Percentiles rank a stretch among this genome's conserved stretches.
phyloP scores from a whole-genome alignment of 1,140 invertebrate genomes.

The Cydia fagiglandana region DNA sequence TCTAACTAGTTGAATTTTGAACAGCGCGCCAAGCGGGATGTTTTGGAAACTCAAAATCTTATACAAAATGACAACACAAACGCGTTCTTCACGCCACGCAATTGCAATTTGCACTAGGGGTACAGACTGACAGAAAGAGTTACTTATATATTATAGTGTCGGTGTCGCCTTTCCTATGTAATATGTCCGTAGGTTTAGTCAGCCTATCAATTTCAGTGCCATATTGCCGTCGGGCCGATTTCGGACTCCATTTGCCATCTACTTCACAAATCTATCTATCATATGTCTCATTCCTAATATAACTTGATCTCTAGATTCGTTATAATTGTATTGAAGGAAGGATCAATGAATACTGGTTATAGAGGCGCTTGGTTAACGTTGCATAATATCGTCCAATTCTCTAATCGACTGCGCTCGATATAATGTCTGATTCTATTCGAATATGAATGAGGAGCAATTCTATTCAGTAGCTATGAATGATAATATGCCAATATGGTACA shows the following conservation, averaged over 20 bases:
- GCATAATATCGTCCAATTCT: background rate
- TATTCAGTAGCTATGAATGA: background rate
- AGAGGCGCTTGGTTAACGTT: background rate
- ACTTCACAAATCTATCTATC: background rate
- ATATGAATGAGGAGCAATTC: background rate
- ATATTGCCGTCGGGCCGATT: background rate
- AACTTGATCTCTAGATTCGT: background rate
- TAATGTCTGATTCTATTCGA: slow-evolving; percentile 4
- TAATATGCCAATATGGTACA: too few relatives aligned
- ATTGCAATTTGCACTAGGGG: too few relatives aligned
- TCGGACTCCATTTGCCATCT: background rate
- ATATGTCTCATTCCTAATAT: background rate
- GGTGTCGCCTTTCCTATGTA: background rate
- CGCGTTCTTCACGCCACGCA: too few relatives aligned
- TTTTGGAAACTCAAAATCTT: too few relatives aligned
- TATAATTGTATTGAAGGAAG: background rate
- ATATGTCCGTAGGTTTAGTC: background rate
- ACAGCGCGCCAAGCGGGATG: too few relatives aligned
- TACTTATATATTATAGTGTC: too few relatives aligned
- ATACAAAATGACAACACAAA: too few relatives aligned
- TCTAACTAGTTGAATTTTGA: too few relatives aligned
- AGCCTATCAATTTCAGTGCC: background rate
- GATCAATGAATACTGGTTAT: background rate
- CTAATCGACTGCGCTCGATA: background rate
- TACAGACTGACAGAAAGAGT: too few relatives aligned